Evolutionary conservation across 2,888 invertebrate species (phyloP), one percentile per base, ranked within the genome.

Genomic region (Eucriotettix oculatus): DNA sequence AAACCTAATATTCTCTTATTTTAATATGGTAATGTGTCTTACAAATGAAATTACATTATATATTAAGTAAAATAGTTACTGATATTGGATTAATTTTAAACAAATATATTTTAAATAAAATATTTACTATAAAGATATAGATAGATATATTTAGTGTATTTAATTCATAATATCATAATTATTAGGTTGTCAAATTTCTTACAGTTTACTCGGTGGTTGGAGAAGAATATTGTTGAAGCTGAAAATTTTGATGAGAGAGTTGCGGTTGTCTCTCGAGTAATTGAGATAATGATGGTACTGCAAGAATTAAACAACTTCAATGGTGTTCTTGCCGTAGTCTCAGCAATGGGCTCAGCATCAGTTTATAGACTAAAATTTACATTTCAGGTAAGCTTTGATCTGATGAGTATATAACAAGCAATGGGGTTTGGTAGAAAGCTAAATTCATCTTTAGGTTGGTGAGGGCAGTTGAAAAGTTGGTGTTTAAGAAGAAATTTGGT

Each of bases 251-350:
- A 99, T 66, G 99, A 99, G 74, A 79, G 99, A 12, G 86, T 88
- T 61, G 94, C 90, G 1, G 87, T 98, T 64, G 81, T 96, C 62
- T 86, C 87, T 59, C 80, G 99, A 16, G 84, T 94, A 60, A 82
- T 98, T 63, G 99, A 99, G 77, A 84, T 98, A 65, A 93, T 96
- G 89, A 82, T 88, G 70, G 94, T 94, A 61, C 83, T 98, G 71
- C 85, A 92, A 65, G 96, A 97, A 72, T 79, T 98, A 63, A 99
- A 99, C 77, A 99, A 99, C 78, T 98, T 99, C 76, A 98, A 95
- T 76, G 99, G 96, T 0, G 91, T 98, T 59, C 78, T 98, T 60
- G 95, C 95, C 44, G 89, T 96, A 61, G 87, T 90, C 57, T 89
- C 94, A 61, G 97, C 97, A 43, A 86, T 93, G 76, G 88, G 86